Evolutionary conservation across 2,888 invertebrate genomes (phyloP).

Genomic region (Congeria kusceri): DNA sequence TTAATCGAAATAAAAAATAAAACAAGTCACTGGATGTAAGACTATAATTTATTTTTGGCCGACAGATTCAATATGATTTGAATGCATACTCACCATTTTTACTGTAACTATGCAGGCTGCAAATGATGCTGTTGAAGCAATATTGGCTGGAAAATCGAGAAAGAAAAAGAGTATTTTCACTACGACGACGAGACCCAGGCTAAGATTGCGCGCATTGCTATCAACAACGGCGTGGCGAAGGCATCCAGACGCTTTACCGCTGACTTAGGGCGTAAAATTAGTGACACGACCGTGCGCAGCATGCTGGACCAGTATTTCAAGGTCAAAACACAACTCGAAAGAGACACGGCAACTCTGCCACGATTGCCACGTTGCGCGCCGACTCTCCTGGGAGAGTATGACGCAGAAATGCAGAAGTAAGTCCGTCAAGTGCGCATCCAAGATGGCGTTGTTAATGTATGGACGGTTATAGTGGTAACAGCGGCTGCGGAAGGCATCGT

Average conservation of each 20-base stretch:
- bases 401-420: conserved; percentile 21
- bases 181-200: conserved; percentile 35
- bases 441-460: conserved; percentile 20
- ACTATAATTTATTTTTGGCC: too few relatives aligned
- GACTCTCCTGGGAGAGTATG: conserved; percentile 10
- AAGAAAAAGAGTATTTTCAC: conserved; percentile 12
- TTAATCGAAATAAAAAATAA: too few relatives aligned
- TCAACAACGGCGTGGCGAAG: conserved; percentile 9
- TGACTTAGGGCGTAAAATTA: background rate
- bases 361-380: conserved; percentile 16
- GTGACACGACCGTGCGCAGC: conserved; percentile 19
- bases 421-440: background rate
- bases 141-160: background rate
- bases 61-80: too few relatives aligned
- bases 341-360: background rate
- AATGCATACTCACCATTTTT: too few relatives aligned
- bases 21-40: too few relatives aligned
- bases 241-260: background rate
- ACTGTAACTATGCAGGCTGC: conserved; percentile 9
- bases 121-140: conserved; percentile 1
- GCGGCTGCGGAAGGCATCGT: conserved; percentile 42
- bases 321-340: conserved; percentile 4
- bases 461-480: conserved; percentile 3
- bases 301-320: conserved; percentile 34
- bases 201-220: conserved; percentile 17